Evolutionary conservation across 2,797 vertebrate species (phyloP), one percentile per base, ranked within the genome.

Genomic region (Holocentrus rufus): DNA sequence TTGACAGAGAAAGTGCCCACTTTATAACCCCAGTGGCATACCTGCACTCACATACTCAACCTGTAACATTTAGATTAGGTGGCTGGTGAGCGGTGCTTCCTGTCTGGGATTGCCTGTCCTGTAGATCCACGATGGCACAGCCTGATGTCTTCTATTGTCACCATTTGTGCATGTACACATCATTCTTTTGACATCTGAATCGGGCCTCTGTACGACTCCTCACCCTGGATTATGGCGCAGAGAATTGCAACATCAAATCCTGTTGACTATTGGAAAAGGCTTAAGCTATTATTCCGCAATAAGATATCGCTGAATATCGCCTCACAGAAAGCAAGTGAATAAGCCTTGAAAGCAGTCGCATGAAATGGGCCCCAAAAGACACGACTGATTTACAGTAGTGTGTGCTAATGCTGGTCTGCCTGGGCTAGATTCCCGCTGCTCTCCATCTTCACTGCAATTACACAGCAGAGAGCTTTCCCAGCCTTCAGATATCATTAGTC

Each of bases 21-120:
- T 36, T 36, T 4, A 7, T 36, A 36, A 36, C 5, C 34, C 34
- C 34, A 36, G 34, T 36, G 34, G 8, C 34, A 36, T 36, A 36
- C 34, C 34, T 10, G 9, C 34, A 36, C 9, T 36, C 34, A 36
- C 34, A 36, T 1, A 36, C 34, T 36, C 64, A 10, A 74, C 70
- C 59, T 85, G 81, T 86, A 83, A 77, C 77, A 78, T 82, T 61
- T 20, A 77, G 76, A 83, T 88, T 88, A 76, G 75, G 69, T 62
- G 50, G 62, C 72, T 69, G 67, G 44, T 76, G 74, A 73, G 79
- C 27, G 50, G 31, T 65, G 58, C 69, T 52, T 60, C 62, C 69
- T 34, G 53, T 77, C 68, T 76, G 76, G 74, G n/a, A n/a, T n/a
- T 64, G 67, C 58, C n/a, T n/a, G 25, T 10, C 65, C 59, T 60